These are phyloP conservation scores for Tachypleus tridentatus DNA, from an alignment of 1,140 invertebrate species.

Conservation along the genomic window DNA sequence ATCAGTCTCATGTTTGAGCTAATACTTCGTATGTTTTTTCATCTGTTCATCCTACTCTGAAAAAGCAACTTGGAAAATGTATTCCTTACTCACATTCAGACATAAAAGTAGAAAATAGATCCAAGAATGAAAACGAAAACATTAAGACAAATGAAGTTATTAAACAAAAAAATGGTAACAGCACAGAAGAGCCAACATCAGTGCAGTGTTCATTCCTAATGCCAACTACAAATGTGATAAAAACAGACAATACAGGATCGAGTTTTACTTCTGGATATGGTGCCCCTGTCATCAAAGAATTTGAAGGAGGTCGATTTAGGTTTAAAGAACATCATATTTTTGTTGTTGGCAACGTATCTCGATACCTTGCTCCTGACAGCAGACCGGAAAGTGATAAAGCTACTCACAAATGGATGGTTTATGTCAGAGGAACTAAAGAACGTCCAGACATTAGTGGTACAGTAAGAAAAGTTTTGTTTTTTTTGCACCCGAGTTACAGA, in stretches of 20 bases:
- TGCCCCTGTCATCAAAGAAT: neutral
- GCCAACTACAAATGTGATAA: too few relatives aligned
- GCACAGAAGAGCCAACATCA: conserved; percentile 23
- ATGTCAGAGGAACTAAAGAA: conserved; percentile 54
- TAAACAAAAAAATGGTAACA: conserved; percentile 26
- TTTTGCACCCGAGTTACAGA: conserved; percentile 70
- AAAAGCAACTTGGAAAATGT: conserved; percentile 28
- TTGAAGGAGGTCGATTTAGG: conserved; percentile 4
- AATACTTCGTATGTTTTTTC: conserved; percentile 11
- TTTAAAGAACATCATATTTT: conserved; percentile 34
- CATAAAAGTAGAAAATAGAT: conserved; percentile 18
- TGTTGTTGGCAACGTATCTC: conserved; percentile 68
- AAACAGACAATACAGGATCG: too few relatives aligned
- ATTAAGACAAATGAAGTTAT: conserved; percentile 6
- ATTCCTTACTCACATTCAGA: conserved; percentile 33
- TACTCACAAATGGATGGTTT: conserved; percentile 85
- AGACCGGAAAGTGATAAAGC: conserved; percentile 46
- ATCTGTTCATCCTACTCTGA: conserved; percentile 33
- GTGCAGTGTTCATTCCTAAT: neutral
- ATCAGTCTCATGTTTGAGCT: conserved; percentile 19
- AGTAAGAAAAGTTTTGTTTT: conserved; percentile 62
- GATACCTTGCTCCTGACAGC: conserved; percentile 48
- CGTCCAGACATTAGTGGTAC: conserved; percentile 47
- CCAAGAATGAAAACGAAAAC: conserved; percentile 18
- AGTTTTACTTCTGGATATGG: neutral